These are phyloP conservation scores for Octopus bimaculoides DNA, from an alignment of 1,140 invertebrate genomes.

Conservation along the genomic window DNA sequence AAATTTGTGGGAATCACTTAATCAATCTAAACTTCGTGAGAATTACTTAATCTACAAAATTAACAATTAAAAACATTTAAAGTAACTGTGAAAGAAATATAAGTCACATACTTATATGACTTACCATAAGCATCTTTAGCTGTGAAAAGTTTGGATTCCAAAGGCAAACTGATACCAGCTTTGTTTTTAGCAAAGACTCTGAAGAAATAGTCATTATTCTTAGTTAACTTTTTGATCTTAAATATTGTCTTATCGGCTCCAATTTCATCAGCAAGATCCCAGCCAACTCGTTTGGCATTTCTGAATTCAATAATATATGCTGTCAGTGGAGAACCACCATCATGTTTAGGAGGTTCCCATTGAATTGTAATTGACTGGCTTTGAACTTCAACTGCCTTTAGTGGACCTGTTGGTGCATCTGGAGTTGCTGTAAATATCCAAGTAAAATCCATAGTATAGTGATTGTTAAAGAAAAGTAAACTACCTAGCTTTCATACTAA, in stretches of 20 bases:
- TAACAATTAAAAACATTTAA: too few relatives aligned
- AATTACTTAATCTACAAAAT: too few relatives aligned
- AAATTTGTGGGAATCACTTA: too few relatives aligned
- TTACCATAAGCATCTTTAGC: conserved; percentile 86
- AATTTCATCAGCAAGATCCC: conserved; percentile 30
- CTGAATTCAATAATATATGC: conserved; percentile 51
- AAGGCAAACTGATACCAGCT: conserved; percentile 63
- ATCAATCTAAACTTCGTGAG: too few relatives aligned
- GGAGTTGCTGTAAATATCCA: conserved; percentile 26
- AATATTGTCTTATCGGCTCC: conserved; percentile 26
- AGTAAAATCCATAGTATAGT: not conserved
- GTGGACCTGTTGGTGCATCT: conserved; percentile 77
- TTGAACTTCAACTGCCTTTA: conserved; percentile 63
- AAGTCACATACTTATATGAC: conserved; percentile 20
- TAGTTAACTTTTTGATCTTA: conserved; percentile 77
- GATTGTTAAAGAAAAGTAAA: too few relatives aligned
- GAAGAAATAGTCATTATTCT: conserved; percentile 95
- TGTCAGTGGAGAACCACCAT: conserved; percentile 58
- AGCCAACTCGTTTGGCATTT: conserved; percentile 34
- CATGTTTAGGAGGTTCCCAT: conserved; percentile 76
- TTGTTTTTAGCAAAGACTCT: conserved; percentile 63
- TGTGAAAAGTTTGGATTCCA: conserved; percentile 65
- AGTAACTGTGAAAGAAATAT: too few relatives aligned
- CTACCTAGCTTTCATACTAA: too few relatives aligned
- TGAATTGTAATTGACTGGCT: conserved; percentile 71